phyloP scores from a whole-genome alignment of 2,888 invertebrate species.

The Spisula subtruncata region DNA sequence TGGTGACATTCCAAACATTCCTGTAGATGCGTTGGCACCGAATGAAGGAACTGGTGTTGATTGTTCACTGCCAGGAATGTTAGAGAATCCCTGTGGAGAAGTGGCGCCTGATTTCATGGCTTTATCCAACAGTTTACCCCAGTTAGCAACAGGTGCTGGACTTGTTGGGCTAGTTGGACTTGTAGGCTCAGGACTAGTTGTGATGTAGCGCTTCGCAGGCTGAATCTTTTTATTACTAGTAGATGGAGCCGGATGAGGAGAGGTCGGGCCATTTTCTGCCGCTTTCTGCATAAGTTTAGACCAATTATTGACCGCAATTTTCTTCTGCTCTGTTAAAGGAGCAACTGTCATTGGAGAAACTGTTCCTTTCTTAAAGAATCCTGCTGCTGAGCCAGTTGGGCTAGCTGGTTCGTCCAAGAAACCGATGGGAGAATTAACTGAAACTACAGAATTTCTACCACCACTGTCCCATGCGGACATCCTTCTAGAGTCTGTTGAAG shows the following conservation, averaged over 20 bases:
- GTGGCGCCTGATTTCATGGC: slow-evolving; percentile 21
- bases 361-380: slow-evolving; percentile 44
- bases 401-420: slow-evolving; percentile 32
- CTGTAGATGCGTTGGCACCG: slow-evolving; percentile 50
- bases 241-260: slow-evolving; percentile 32
- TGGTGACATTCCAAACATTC: slow-evolving; percentile 42
- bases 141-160: slow-evolving; percentile 47
- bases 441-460: slow-evolving; percentile 47
- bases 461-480: slow-evolving; percentile 38
- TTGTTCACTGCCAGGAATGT: slow-evolving; percentile 36
- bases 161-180: slow-evolving; percentile 28
- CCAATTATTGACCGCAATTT: slow-evolving; percentile 43
- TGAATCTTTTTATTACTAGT: slow-evolving; percentile 30
- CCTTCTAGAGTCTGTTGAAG: slow-evolving; percentile 33
- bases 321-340: slow-evolving; percentile 44
- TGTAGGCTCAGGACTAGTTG: slow-evolving; percentile 40
- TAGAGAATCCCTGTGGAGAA: slow-evolving; percentile 16
- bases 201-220: slow-evolving; percentile 30
- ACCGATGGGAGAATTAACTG: slow-evolving; percentile 42
- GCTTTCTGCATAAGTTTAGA: slow-evolving; percentile 46
- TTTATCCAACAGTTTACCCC: slow-evolving; percentile 43
- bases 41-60: slow-evolving; percentile 51
- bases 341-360: slow-evolving; percentile 48
- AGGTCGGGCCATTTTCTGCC: slow-evolving; percentile 30
- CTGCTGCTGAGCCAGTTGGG: slow-evolving; percentile 21